These are phyloP conservation scores for Erynnis tages DNA, from an alignment of 2,888 invertebrate genomes.

Conservation along the genomic window DNA sequence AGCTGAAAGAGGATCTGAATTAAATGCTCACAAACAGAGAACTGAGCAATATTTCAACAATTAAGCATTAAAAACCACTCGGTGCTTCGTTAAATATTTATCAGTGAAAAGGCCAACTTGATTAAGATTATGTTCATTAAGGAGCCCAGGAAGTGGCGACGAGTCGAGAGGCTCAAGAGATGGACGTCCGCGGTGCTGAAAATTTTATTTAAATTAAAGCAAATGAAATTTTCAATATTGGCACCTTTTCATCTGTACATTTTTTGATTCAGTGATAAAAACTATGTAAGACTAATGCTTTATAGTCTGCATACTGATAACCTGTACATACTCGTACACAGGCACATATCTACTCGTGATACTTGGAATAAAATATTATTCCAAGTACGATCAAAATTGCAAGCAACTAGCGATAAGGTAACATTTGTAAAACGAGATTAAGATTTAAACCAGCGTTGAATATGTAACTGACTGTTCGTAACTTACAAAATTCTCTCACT, in stretches of 20 bases:
- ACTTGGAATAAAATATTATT: too few species aligned
- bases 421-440: neutral
- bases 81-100: conserved; percentile 68
- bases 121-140: conserved; percentile 62
- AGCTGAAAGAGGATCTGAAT: neutral
- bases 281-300: too few species aligned
- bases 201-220: neutral
- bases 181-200: neutral
- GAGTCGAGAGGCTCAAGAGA: neutral
- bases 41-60: conserved; percentile 53
- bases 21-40: neutral
- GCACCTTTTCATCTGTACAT: too few species aligned
- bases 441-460: neutral
- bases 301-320: too few species aligned
- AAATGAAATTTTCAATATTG: too few species aligned
- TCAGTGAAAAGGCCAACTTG: conserved; percentile 53
- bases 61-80: conserved; percentile 58
- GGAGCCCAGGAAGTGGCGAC: conserved; percentile 4
- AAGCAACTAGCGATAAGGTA: neutral
- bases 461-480: neutral
- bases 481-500: conserved; percentile 8
- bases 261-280: too few species aligned
- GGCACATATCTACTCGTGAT: too few species aligned
- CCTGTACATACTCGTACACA: too few species aligned
- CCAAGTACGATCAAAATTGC: too few species aligned